These are phyloP conservation scores for Agonopterix subpropinquella DNA, from an alignment of 2,888 invertebrate species.

Conservation along the genomic window DNA sequence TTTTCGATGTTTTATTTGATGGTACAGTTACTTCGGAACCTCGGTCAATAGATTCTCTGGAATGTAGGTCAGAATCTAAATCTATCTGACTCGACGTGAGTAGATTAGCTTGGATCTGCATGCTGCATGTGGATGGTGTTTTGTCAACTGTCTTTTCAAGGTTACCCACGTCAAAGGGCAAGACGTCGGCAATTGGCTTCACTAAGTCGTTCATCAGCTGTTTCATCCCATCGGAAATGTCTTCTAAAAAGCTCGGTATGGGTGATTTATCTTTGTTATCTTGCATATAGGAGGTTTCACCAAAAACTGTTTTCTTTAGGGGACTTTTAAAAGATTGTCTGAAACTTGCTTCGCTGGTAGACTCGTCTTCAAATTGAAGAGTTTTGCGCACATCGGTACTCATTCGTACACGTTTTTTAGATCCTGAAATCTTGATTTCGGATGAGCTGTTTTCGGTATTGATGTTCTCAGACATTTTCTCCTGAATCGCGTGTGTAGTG, in stretches of 20 bases:
- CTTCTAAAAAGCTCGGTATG: slow-evolving; percentile 47
- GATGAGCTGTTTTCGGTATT: slow-evolving; percentile 2
- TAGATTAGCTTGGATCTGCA: slow-evolving; percentile 50
- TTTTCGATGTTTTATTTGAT: no score
- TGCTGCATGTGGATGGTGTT: slow-evolving; percentile 33
- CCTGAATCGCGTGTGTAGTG: no score
- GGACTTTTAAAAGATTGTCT: slow-evolving; percentile 18
- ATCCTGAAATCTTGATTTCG: slow-evolving; percentile 5
- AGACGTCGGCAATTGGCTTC: slow-evolving; percentile 44
- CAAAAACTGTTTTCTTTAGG: slow-evolving; percentile 45
- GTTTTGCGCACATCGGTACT: slow-evolving; percentile 56
- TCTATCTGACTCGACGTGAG: slow-evolving; percentile 56
- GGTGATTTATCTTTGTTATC: slow-evolving; percentile 37
- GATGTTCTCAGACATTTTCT: no score
- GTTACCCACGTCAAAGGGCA: slow-evolving; percentile 27
- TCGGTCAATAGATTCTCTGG: background rate
- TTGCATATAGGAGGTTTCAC: slow-evolving; percentile 34
- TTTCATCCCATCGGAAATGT: slow-evolving; percentile 49
- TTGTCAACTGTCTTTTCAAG: slow-evolving; percentile 10
- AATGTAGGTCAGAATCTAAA: slow-evolving; percentile 12
- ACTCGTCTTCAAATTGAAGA: slow-evolving; percentile 51
- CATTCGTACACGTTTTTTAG: slow-evolving; percentile 22
- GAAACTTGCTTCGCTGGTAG: slow-evolving; percentile 27
- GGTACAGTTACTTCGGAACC: no score
- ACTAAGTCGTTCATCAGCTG: slow-evolving; percentile 55